Percentiles rank a stretch among this genome's conserved stretches.
Evolutionary conservation across 2,888 invertebrate species (phyloP).

Genomic region (Neoaliturus tenellus): DNA sequence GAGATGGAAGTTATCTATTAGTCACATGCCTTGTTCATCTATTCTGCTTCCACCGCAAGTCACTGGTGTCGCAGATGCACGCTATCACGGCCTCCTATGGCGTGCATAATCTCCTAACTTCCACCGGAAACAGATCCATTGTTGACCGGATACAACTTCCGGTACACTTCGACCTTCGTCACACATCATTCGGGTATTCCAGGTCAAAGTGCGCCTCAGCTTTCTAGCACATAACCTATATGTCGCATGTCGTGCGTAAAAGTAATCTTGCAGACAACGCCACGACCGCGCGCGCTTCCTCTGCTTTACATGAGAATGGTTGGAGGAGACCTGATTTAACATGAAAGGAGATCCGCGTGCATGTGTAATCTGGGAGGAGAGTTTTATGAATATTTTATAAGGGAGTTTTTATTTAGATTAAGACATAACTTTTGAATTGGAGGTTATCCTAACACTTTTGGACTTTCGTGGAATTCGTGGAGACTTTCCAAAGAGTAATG

Average conservation of each 20-base stretch:
- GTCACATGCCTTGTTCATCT: too few species aligned
- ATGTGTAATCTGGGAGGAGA: not conserved
- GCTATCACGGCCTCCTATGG: not conserved
- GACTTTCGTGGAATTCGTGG: too few species aligned
- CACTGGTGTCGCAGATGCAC: not conserved
- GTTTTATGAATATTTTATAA: not conserved
- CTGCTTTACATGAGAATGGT: not conserved
- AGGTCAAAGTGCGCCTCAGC: slow-evolving; percentile 30
- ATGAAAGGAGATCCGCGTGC: too few species aligned
- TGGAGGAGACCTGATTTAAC: not conserved
- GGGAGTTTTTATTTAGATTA: too few species aligned
- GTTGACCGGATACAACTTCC: slow-evolving; percentile 39
- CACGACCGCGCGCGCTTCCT: not conserved
- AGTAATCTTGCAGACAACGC: not conserved
- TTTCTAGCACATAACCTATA: slow-evolving; percentile 13
- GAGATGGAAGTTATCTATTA: too few species aligned
- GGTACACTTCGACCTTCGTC: slow-evolving; percentile 19
- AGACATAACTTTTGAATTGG: too few species aligned
- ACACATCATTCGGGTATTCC: slow-evolving; percentile 16
- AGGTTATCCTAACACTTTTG: too few species aligned
- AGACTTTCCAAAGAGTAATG: not conserved
- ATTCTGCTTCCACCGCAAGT: too few species aligned
- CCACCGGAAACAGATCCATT: slow-evolving; percentile 35
- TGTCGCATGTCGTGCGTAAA: not conserved
- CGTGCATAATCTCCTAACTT: slow-evolving; percentile 17